Base-by-base conservation (phyloP, 92 coral and sea anemone species). In the Ricordea florida region DNA sequence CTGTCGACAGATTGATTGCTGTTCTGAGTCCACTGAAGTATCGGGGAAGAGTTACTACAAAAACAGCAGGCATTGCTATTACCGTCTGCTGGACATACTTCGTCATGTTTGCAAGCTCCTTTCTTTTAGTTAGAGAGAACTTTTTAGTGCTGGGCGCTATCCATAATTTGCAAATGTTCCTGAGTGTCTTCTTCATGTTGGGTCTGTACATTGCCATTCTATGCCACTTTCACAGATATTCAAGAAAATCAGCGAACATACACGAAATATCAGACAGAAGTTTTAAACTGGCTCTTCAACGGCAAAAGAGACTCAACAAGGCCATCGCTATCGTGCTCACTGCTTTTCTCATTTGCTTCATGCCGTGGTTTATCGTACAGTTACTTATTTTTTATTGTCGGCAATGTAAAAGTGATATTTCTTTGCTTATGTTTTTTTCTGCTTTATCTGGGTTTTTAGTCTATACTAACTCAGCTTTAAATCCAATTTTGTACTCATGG, bases 291-390 rank as follows among this genome's bases (percentile, higher is more conserved):
- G 36, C 34, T 13, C 59, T 67, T 15, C 47, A 67, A 34, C 48
- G 74, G 26, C 59, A 67, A 48, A 33, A 15, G 11, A 50, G 25
- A 11, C 60, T 67, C 28, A 32, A 22, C 33, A 68, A 68, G 40
- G 74, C 61, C 6, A 67, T 67, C 16, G 24, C 9, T 1, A 15
- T 49, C 5, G 61, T 49, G n/a, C 24, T 67, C 10, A 33, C 34
- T 33, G 61, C 61, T 48, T 49, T 67, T 48, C 74, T 67, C 26
- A 14, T 67, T 10, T 67, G 74, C 21, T 67, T 21, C 37, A 32
- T 67, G 60, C 74, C 74, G n/a, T 67, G 61, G 61, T 67, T 49
- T 7, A 49, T 48, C 16, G 74, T 67, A 22, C 60, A 48, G 5
- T 6, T 48, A 35, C 23, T 67, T 7, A 48, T 67, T 10, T 49